Evolutionary conservation across 2,797 vertebrate species (phyloP).

Genomic region (Eidolon dupreanum): DNA sequence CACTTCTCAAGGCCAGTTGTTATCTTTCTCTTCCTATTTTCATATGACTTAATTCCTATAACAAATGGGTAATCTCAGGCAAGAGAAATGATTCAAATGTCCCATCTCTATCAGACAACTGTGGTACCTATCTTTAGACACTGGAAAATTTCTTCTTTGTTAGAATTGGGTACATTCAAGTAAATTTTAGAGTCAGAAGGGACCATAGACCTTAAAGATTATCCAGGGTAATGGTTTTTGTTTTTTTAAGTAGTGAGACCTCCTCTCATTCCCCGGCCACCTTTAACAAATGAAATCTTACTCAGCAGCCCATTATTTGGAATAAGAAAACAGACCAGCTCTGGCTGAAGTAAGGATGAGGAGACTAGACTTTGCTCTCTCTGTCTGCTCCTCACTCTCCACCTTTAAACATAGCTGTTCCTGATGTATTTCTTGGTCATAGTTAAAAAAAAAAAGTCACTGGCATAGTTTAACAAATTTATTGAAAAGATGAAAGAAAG

Average conservation of each 20-base stretch:
- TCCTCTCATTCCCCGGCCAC: background rate
- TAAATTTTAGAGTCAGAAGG: background rate
- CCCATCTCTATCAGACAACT: background rate
- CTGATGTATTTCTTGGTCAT: background rate
- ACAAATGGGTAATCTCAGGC: background rate
- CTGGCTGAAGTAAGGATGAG: background rate
- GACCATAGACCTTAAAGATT: background rate
- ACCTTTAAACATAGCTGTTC: background rate
- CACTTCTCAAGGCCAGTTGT: background rate
- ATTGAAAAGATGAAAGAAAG: background rate
- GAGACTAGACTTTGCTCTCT: background rate
- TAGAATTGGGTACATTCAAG: background rate
- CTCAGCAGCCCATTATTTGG: background rate
- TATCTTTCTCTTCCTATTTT: constrained; percentile 48
- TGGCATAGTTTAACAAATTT: background rate
- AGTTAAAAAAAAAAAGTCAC: background rate
- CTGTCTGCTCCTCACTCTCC: background rate
- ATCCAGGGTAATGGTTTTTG: background rate
- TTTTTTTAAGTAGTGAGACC: background rate
- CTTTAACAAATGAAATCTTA: background rate
- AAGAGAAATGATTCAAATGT: background rate
- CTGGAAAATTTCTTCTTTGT: background rate
- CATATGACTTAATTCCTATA: background rate
- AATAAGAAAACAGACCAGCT: background rate
- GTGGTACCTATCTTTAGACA: background rate